Percentiles rank a stretch among this genome's conserved stretches.
Evolutionary conservation across 1,140 invertebrate genomes (phyloP).

Genomic region (Drosophila miranda): DNA sequence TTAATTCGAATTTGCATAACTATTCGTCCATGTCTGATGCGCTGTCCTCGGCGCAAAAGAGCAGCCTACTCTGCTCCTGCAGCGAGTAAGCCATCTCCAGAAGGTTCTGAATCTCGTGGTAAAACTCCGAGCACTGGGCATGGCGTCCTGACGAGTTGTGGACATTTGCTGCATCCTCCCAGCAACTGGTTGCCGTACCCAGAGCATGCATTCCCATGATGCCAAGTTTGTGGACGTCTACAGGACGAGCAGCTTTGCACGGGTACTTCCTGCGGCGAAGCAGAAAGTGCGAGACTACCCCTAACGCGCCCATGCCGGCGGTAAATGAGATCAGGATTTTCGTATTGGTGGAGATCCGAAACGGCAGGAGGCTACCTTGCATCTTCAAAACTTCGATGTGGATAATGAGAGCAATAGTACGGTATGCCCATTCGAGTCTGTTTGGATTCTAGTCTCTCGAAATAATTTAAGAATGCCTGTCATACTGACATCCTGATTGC

Average conservation of each 20-base stretch:
- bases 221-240: slow-evolving; percentile 83
- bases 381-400: too few species aligned
- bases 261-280: slow-evolving; percentile 83
- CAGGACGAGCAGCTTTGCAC: slow-evolving; percentile 84
- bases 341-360: slow-evolving; percentile 46
- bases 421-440: too few species aligned
- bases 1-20: too few species aligned
- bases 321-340: slow-evolving; percentile 82
- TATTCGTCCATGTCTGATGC: too few species aligned
- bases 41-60: slow-evolving; percentile 79
- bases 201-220: slow-evolving; percentile 93
- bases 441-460: too few species aligned
- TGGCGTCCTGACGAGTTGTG: slow-evolving; percentile 84
- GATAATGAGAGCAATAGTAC: too few species aligned
- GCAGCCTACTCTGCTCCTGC: slow-evolving; percentile 86
- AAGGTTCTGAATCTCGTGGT: slow-evolving; percentile 91
- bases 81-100: slow-evolving; percentile 91
- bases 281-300: slow-evolving; percentile 85
- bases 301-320: slow-evolving; percentile 84
- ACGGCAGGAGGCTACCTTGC: slow-evolving; percentile 28
- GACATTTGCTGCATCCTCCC: slow-evolving; percentile 93
- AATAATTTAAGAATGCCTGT: too few species aligned
- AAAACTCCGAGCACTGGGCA: slow-evolving; percentile 93
- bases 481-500: too few species aligned
- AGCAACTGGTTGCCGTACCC: slow-evolving; percentile 93